phyloP scores from a whole-genome alignment of 1,140 invertebrate species.

The Platyscapa corneri region DNA sequence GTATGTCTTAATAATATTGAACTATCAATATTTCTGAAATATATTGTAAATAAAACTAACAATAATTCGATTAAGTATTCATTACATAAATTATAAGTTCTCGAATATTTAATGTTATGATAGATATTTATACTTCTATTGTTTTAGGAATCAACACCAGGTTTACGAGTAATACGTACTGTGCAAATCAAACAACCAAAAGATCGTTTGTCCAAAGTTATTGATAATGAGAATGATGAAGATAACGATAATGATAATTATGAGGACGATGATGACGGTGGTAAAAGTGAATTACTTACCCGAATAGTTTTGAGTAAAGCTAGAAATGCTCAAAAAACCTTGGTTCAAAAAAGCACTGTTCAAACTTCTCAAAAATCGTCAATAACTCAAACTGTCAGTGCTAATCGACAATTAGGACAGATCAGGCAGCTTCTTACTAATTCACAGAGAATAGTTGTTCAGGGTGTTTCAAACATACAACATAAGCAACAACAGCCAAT shows the following conservation, averaged over 20 bases:
- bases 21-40: too few relatives aligned
- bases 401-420: conserved; percentile 43
- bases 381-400: conserved; percentile 9
- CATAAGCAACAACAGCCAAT: conserved; percentile 34
- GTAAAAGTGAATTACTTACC: conserved; percentile 41
- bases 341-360: conserved; percentile 19
- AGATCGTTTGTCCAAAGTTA: conserved; percentile 17
- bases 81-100: too few relatives aligned
- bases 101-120: not conserved
- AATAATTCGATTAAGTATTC: too few relatives aligned
- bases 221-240: conserved; percentile 11
- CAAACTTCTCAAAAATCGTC: conserved; percentile 26
- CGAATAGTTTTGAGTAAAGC: conserved; percentile 34
- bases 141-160: conserved; percentile 58
- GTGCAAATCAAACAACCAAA: conserved; percentile 60
- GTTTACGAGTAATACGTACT: conserved; percentile 63
- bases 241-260: not conserved
- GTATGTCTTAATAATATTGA: not conserved
- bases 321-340: conserved; percentile 18
- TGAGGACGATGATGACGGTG: conserved; percentile 35
- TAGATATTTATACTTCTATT: conserved; percentile 20
- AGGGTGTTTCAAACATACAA: not conserved
- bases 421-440: conserved; percentile 46
- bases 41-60: too few relatives aligned
- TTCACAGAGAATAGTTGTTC: conserved; percentile 42